Evolutionary conservation across 2,113 vertebrate genomes (phyloP).

Genomic region (Brevimyrus niger): DNA sequence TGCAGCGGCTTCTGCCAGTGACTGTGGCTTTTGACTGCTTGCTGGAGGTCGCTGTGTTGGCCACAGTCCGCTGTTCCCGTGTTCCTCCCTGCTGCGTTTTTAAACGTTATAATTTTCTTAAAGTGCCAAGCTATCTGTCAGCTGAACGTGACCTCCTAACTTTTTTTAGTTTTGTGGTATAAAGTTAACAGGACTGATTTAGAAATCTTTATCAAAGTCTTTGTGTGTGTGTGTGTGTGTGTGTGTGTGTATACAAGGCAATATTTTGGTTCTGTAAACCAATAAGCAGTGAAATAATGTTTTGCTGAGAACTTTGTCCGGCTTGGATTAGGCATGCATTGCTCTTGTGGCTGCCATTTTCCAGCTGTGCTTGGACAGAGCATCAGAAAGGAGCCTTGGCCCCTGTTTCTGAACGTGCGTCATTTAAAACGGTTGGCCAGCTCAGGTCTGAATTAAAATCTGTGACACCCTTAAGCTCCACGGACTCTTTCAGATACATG

Average conservation of each 20-base stretch:
- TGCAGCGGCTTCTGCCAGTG: not conserved
- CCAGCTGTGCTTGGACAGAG: constrained; percentile 10
- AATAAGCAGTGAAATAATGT: not conserved
- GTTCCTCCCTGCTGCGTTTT: not conserved
- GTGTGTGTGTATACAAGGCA: not conserved
- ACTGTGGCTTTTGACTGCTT: not conserved
- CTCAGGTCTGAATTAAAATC: constrained; percentile 14
- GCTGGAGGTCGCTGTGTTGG: not conserved
- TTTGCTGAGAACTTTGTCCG: not conserved
- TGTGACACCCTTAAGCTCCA: not conserved
- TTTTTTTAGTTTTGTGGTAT: not conserved
- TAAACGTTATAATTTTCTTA: not conserved
- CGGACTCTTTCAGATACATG: not conserved
- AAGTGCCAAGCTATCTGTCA: not conserved
- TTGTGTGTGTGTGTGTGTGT: not conserved
- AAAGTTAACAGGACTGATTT: not conserved
- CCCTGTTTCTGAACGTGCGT: not conserved
- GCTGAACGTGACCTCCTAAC: not conserved
- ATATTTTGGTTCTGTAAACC: not conserved
- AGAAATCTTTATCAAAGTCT: not conserved
- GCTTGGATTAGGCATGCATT: not conserved
- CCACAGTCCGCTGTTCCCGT: too few relatives aligned
- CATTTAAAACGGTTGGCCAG: not conserved
- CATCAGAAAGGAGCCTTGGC: constrained; percentile 4
- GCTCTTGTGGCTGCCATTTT: not conserved